phyloP scores from a whole-genome alignment of 1,140 invertebrate species.

The Aphidius ervi region DNA sequence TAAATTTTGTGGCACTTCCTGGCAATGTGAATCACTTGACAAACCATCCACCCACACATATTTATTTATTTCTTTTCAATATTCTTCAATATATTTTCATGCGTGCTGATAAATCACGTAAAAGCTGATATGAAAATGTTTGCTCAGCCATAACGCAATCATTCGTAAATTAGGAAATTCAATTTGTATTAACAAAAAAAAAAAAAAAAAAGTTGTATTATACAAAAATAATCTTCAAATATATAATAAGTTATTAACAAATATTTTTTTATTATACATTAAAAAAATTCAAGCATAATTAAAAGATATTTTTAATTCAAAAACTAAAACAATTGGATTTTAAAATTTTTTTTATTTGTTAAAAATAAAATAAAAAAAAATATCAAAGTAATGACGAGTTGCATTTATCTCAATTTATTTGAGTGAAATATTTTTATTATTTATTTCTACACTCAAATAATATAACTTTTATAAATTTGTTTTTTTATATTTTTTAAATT shows the following conservation, averaged over 20 bases:
- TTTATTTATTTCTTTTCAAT: conserved; percentile 9
- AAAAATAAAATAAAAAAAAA: no score
- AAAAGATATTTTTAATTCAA: neutral
- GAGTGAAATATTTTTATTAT: no score
- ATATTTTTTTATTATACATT: neutral
- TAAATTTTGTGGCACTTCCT: conserved; percentile 40
- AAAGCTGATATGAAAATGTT: conserved; percentile 24
- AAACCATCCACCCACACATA: conserved; percentile 33
- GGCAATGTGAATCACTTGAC: conserved; percentile 39
- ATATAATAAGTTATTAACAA: neutral
- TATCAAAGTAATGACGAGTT: no score
- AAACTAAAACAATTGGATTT: no score
- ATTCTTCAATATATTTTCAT: neutral
- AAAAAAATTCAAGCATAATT: neutral
- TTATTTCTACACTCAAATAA: no score
- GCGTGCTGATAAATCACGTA: conserved; percentile 25
- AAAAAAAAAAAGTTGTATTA: neutral
- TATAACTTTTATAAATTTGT: no score
- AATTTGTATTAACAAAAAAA: conserved; percentile 11
- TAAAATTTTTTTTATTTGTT: no score
- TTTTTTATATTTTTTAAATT: no score
- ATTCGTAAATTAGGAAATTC: conserved; percentile 29
- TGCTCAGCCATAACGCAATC: conserved; percentile 22
- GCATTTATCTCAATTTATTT: no score
- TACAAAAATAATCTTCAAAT: no score